Evolutionary conservation across 2,888 invertebrate species (phyloP), one percentile per base, ranked within the genome.

Genomic region (Euplagia quadripunctaria): DNA sequence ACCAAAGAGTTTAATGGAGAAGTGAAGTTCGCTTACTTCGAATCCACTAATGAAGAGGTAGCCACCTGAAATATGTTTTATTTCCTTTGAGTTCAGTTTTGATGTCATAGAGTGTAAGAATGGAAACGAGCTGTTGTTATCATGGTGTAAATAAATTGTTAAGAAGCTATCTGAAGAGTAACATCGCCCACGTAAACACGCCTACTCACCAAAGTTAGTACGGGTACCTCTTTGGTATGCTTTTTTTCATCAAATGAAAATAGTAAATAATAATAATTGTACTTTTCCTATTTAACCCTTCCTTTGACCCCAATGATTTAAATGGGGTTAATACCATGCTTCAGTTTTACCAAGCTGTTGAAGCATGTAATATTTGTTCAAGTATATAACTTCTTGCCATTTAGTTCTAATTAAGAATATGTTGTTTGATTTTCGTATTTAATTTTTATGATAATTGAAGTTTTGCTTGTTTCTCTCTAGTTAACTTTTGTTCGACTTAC

Each of bases 1-100:
- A 98, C 98, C 12, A 98, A 98, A 89, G 97, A 98, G 65, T 94
- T 98, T 82, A 97, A 97, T 75, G 97, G 97, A 81, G 97, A 31
- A 31, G 31, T 31, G 31, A 31, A 31, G 31, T 31, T 31, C 31
- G 31, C 31, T 31, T 2, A 98, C 86, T 98, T 98, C 90, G 98
- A 98, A 81, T 97, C 97, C 0, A 94, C 96, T 14, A 97, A 96
- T 68, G 98, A 98, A 85, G 98, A 98, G 89, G 98, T 98, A 88
- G 96, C 97, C 80, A 96, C 97, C 88, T 97, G 96, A 97, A 96
- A 91, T 75, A 79, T 86, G 83, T 89, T 90, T 74, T 86, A 79
- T 82, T 89, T 88, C 73, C 71, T 73, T 72, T 85, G 84, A 80
- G 81, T 83, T 82, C 70, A 67, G 46, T 58, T 80, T 79, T 49